Conservation (phyloP, 2,797 vertebrate genomes). For the Mionectes olivaceus region DNA sequence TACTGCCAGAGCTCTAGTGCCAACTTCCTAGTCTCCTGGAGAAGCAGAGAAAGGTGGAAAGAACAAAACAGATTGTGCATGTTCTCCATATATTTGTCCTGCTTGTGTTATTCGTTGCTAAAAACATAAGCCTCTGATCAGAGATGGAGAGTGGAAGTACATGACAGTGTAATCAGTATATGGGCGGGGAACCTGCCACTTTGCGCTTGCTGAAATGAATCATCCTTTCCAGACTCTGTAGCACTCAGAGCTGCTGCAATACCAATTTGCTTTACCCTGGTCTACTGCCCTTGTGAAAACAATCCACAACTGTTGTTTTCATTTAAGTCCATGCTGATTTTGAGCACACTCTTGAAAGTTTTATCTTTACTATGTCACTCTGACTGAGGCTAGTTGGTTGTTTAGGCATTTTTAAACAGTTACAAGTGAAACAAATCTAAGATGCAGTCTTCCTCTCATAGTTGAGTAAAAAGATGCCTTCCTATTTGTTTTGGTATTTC, state of each 20-base stretch:
- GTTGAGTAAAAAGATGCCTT: background rate
- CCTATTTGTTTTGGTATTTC: background rate
- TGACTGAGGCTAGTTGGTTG: background rate
- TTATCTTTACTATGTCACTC: background rate
- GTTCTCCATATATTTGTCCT: background rate
- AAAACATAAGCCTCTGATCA: background rate
- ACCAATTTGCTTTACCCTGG: background rate
- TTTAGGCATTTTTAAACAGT: background rate
- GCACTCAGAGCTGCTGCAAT: background rate
- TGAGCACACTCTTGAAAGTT: background rate
- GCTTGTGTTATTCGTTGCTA: background rate
- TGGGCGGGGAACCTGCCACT: fast-evolving
- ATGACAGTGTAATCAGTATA: background rate
- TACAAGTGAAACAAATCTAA: background rate
- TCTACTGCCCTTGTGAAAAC: background rate
- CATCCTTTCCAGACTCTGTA: background rate
- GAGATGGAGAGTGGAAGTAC: background rate
- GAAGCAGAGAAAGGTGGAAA: background rate
- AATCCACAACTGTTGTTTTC: background rate
- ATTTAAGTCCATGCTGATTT: background rate
- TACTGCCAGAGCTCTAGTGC: background rate
- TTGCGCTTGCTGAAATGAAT: background rate
- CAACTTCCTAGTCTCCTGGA: background rate
- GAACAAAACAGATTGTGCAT: background rate
- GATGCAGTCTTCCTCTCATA: background rate